Conservation (phyloP, 2,888 invertebrate genomes). For the Eupithecia pulchellata region DNA sequence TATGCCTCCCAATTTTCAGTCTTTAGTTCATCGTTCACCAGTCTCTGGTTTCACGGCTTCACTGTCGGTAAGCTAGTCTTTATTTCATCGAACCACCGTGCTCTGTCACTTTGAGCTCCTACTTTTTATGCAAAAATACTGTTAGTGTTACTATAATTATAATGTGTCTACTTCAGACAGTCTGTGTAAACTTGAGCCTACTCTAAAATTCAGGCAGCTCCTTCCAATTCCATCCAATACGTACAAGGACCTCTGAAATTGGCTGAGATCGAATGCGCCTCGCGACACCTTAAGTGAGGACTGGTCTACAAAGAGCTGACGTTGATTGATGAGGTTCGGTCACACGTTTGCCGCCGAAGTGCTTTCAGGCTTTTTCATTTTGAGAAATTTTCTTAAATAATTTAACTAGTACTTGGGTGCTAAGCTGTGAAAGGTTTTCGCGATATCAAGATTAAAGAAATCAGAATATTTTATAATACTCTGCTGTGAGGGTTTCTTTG, state of each 20-base stretch:
- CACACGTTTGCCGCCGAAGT: conserved; percentile 56
- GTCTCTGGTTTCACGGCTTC: too few relatives aligned
- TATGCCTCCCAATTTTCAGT: too few relatives aligned
- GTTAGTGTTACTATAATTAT: too few relatives aligned
- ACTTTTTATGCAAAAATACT: too few relatives aligned
- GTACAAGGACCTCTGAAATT: conserved; percentile 15
- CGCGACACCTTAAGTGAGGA: conserved; percentile 59
- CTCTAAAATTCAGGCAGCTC: background rate
- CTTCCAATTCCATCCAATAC: conserved; percentile 19
- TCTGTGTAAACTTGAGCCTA: background rate
- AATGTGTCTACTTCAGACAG: background rate
- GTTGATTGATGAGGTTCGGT: conserved; percentile 66
- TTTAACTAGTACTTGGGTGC: conserved; percentile 7
- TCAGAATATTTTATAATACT: background rate
- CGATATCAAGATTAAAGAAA: background rate
- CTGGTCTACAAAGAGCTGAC: conserved; percentile 67
- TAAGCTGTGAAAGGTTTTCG: conserved; percentile 12
- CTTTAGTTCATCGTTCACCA: too few relatives aligned
- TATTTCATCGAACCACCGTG: too few relatives aligned
- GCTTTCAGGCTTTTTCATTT: conserved; percentile 40
- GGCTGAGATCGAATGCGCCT: conserved; percentile 26
- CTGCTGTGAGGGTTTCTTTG: background rate
- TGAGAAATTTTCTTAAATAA: conserved; percentile 34
- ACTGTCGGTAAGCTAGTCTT: too few relatives aligned
- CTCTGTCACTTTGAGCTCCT: too few relatives aligned